Percentiles rank a stretch among this genome's conserved stretches.
Evolutionary conservation across 2,113 vertebrate genomes (phyloP).

Genomic region (Rhabdomys dilectus): DNA sequence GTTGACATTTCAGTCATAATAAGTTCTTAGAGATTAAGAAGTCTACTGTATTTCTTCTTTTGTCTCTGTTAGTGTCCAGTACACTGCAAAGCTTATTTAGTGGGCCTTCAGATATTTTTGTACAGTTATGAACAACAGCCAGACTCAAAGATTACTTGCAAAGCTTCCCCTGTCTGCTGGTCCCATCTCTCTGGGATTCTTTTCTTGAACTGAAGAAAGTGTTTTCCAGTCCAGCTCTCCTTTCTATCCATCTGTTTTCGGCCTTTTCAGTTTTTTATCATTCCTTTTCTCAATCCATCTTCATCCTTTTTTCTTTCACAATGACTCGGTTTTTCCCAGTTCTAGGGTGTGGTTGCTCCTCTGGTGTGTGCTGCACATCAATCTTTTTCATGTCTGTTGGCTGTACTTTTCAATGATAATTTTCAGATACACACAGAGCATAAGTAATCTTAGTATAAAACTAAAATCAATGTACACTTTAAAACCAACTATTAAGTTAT

Average conservation of each 20-base stretch:
- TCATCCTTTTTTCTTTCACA: background rate
- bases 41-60: slow-evolving; percentile 24
- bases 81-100: background rate
- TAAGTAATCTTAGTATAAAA: slow-evolving; percentile 35
- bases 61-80: background rate
- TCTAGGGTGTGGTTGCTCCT: background rate
- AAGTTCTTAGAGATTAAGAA: background rate
- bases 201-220: slow-evolving; percentile 53
- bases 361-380: background rate
- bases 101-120: background rate
- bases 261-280: background rate
- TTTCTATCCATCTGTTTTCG: background rate
- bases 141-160: background rate
- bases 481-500: background rate
- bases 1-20: background rate
- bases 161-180: background rate
- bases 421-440: background rate
- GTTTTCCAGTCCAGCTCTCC: slow-evolving; percentile 4
- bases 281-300: background rate
- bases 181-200: slow-evolving; percentile 12
- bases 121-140: background rate
- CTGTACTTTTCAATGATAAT: slow-evolving; percentile 25
- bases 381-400: background rate
- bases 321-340: background rate
- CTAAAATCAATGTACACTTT: background rate